Evolutionary conservation across 2,113 vertebrate genomes (phyloP).

Genomic region (Nothoprocta pentlandii): DNA sequence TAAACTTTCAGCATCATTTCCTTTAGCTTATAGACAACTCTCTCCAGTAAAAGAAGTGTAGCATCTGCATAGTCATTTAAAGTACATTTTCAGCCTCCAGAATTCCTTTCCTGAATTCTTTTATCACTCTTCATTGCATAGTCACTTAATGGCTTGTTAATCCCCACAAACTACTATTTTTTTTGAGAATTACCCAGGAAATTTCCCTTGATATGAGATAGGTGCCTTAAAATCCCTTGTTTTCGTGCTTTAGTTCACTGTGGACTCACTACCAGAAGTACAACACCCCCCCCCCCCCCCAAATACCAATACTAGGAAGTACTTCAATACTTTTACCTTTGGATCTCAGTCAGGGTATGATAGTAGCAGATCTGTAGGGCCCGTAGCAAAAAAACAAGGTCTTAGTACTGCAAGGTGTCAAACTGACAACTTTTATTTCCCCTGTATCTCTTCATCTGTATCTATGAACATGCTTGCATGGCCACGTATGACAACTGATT

Average conservation of each 20-base stretch:
- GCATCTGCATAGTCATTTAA: neutral
- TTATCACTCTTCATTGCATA: neutral
- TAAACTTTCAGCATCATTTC: neutral
- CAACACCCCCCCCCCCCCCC: neutral
- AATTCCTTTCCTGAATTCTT: neutral
- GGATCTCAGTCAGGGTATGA: neutral
- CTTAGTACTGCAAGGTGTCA: neutral
- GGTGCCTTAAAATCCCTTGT: neutral
- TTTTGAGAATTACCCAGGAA: neutral
- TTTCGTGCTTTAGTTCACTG: neutral
- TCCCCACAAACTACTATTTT: neutral
- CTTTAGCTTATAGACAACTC: neutral
- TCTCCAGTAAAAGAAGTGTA: neutral
- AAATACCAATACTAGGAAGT: neutral
- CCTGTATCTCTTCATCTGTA: neutral
- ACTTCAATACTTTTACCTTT: neutral
- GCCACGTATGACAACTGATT: neutral
- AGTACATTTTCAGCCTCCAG: neutral
- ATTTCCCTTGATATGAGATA: neutral
- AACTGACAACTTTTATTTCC: neutral
- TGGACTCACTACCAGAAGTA: neutral
- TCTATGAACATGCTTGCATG: neutral
- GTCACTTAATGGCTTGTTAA: neutral
- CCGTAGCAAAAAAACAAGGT: neutral
- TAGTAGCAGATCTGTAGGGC: neutral